These are phyloP conservation scores for Pseudopleuronectes americanus DNA, from an alignment of 2,797 vertebrate genomes.

Conservation along the genomic window DNA sequence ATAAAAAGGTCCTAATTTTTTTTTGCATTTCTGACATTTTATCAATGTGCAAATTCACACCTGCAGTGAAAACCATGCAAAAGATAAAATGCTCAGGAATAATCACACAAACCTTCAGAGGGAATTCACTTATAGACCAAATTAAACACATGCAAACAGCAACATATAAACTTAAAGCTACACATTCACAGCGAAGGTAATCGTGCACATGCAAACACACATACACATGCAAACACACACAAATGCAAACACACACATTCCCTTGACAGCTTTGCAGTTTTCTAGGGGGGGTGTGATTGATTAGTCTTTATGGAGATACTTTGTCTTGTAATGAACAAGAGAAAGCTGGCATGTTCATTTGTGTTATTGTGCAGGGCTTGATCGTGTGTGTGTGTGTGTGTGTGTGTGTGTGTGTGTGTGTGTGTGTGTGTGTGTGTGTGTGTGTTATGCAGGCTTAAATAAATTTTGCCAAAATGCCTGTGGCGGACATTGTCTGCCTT, in stretches of 20 bases:
- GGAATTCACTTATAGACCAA: neutral
- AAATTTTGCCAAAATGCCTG: conserved; percentile 35
- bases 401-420: conserved; percentile 30
- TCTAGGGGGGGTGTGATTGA: no score
- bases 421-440: conserved; percentile 18
- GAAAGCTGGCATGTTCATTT: conserved; percentile 33
- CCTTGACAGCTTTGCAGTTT: neutral
- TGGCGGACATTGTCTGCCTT: conserved; percentile 53
- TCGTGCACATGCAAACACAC: neutral
- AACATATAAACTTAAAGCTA: neutral
- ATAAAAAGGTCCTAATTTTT: neutral
- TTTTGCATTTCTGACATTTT: neutral
- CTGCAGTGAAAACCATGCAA: no score
- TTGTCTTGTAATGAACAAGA: conserved; percentile 51
- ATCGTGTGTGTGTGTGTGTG: conserved; percentile 18
- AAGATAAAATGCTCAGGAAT: neutral
- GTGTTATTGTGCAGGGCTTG: neutral
- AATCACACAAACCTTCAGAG: neutral
- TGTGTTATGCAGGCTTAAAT: conserved; percentile 18
- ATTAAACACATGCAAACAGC: neutral
- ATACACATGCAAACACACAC: neutral
- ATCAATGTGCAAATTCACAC: neutral
- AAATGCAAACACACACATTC: conserved; percentile 21
- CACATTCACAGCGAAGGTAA: conserved; percentile 1
- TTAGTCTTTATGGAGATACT: neutral